Conservation (phyloP, 37 sponge, comb jelly and placozoan genomes). For the Hormiphora californensis region DNA sequence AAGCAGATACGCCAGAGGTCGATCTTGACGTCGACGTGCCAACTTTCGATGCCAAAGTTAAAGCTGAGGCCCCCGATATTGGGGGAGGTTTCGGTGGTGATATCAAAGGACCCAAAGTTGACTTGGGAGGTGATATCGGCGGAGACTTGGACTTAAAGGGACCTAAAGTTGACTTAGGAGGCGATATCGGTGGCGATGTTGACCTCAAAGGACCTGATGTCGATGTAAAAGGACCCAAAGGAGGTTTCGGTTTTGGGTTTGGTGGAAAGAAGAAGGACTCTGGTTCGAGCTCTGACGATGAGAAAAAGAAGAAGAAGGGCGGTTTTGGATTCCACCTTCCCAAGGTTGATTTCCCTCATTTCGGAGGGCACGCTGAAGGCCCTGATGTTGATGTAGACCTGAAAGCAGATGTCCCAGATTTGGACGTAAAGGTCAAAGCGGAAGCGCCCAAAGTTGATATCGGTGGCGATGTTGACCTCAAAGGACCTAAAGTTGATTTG, state of each 20-base stretch:
- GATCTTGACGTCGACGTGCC: neutral
- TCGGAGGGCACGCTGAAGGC: neutral
- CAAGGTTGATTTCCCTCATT: neutral
- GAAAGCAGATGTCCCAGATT: neutral
- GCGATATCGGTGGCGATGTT: neutral
- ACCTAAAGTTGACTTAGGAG: neutral
- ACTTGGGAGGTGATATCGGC: neutral
- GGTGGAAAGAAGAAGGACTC: constrained; percentile 36
- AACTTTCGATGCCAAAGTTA: neutral
- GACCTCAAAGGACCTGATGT: constrained; percentile 1
- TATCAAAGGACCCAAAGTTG: neutral
- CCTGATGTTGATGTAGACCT: constrained; percentile 34
- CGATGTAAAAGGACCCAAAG: neutral
- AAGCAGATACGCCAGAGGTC: constrained; percentile 33
- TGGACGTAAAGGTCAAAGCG: neutral
- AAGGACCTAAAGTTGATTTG: neutral
- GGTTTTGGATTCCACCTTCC: constrained; percentile 35
- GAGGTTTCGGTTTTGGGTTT: constrained; percentile 33
- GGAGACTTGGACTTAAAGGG: neutral
- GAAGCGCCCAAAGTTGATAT: constrained; percentile 18
- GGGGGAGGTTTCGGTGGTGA: constrained; percentile 1
- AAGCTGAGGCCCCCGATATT: neutral
- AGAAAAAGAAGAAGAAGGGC: constrained; percentile 49
- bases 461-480: neutral
- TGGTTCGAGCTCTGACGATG: constrained; percentile 2